Base-by-base conservation (phyloP, 2,888 invertebrate species). In the Calliphora vomitoria region DNA sequence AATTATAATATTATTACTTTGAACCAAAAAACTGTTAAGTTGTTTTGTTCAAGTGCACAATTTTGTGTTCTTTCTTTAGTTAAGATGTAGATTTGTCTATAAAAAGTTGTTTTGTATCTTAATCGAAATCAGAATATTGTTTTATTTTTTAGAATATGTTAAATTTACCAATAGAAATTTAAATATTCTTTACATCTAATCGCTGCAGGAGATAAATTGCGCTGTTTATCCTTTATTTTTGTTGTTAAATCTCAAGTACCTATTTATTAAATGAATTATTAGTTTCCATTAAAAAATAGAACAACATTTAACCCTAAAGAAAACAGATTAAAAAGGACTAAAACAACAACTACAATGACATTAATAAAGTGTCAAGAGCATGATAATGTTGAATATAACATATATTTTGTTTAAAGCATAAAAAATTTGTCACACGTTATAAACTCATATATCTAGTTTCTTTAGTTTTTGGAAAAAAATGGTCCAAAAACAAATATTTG, bases 401-500 rank as follows among this genome's bases (percentile, higher is more conserved):
- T 50, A 6, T 47, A 6, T 64, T 68, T 79, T 69, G 8, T 31
- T 79, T 11, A 31, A 31, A n/a, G 35, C 31, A 35, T 55, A 66
- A 72, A 71, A 79, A 86, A 88, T 90, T 90, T 85, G 89, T 88
- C 88, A 86, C 86, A 85, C 86, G 75, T 85, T 88, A 87, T 83
- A 82, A 88, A 79, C 41, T 41, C 55, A 79, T 75, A 62, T 55
- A 82, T 78, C 79, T 69, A 60, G 62, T 83, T 79, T 74, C n/a
- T 55, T 41, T 31, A 18, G 1, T 8, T 64, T 55, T 80, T 76
- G 64, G 69, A 76, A 72, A 68, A 64, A 55, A 31, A 41, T 38
- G 18, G 20, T 20, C 6, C 71, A 76, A 82, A 81, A 85, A 69
- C 60, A 76, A 58, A 69, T 71, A 60, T 69, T 69, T 55, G 50